Conservation (phyloP, 2,888 invertebrate genomes). For the Teleogryllus oceanicus region DNA sequence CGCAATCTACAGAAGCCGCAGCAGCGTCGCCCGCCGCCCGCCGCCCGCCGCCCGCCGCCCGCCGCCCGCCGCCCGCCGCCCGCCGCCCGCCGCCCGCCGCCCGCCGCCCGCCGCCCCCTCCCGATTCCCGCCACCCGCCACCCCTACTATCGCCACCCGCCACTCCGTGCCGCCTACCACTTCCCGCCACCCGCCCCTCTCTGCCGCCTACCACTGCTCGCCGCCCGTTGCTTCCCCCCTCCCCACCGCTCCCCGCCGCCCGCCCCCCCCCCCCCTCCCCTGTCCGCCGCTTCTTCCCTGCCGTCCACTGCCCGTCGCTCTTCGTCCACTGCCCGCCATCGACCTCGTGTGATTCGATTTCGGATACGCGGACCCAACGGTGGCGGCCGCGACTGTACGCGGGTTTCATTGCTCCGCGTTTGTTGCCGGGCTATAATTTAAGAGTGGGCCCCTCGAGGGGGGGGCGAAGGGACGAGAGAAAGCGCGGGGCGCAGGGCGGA, state of each 20-base stretch:
- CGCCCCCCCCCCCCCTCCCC: neutral
- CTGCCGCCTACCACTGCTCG: neutral
- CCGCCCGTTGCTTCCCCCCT: neutral
- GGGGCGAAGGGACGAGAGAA: constrained; percentile 4
- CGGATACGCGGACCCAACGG: neutral
- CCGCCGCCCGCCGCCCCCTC: neutral
- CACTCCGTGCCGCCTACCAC: neutral
- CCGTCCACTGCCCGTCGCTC: neutral
- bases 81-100: too few relatives aligned
- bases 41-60: too few relatives aligned
- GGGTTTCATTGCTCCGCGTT: constrained; percentile 24
- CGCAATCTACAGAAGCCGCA: constrained; percentile 18
- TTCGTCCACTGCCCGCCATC: neutral
- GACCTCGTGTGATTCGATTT: neutral
- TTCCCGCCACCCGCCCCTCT: neutral
- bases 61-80: too few relatives aligned
- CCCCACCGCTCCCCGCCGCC: neutral
- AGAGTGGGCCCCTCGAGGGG: constrained; percentile 25
- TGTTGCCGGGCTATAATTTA: constrained; percentile 29
- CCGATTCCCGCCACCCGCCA: neutral
- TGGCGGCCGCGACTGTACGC: neutral
- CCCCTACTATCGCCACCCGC: neutral
- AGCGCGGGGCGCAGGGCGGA: constrained; percentile 9
- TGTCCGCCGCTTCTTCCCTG: neutral
- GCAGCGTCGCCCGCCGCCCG: neutral